Conservation (phyloP, 92 coral and sea anemone genomes). For the Zoanthus sociatus region DNA sequence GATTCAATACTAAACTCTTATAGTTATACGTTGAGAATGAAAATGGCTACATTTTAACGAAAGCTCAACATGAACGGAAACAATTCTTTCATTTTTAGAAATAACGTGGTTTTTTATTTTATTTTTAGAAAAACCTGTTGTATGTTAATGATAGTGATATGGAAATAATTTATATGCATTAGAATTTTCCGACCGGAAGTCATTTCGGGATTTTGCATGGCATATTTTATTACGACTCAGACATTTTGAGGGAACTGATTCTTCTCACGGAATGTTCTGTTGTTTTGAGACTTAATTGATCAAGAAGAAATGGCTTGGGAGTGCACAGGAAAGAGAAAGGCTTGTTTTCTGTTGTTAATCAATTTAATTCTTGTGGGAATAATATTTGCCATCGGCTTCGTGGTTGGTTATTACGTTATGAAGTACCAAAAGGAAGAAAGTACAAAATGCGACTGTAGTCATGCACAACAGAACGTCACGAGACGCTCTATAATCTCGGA, state of each 20-base stretch:
- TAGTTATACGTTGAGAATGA: no score
- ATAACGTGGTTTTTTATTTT: no score
- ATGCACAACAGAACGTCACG: conserved; percentile 27
- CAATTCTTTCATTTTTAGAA: no score
- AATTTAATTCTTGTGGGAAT: conserved; percentile 29
- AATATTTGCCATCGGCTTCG: conserved; percentile 40
- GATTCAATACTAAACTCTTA: no score
- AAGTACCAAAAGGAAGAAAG: conserved; percentile 26
- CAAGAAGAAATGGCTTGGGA: conserved; percentile 34
- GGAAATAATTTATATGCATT: no score
- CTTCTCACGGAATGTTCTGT: no score
- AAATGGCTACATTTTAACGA: no score
- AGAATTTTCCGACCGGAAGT: neutral
- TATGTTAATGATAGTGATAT: no score
- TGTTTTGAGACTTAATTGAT: neutral
- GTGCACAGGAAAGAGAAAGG: conserved; percentile 26
- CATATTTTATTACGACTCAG: neutral
- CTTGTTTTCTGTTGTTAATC: conserved; percentile 32
- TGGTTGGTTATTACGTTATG: conserved; percentile 42
- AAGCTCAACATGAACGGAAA: no score
- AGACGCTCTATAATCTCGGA: neutral
- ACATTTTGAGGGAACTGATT: neutral
- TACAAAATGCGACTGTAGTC: conserved; percentile 17
- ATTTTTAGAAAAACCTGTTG: no score
- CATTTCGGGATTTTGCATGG: neutral